These are phyloP conservation scores for Anastrepha ludens DNA, from an alignment of 1,140 invertebrate species.

Conservation along the genomic window DNA sequence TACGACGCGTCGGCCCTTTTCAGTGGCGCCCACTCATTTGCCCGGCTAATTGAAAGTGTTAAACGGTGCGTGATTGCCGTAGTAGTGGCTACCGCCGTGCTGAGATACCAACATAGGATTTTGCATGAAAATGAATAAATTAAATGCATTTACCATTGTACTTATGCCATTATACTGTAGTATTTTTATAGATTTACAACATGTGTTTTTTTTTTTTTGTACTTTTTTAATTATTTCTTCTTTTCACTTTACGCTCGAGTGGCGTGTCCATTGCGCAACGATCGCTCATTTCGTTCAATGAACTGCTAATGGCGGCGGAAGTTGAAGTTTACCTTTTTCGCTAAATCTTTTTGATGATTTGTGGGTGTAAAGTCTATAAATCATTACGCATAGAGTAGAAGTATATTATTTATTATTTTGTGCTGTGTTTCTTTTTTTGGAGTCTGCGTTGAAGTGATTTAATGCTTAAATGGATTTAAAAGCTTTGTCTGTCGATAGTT, in stretches of 20 bases:
- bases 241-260: background rate
- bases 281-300: constrained; percentile 40
- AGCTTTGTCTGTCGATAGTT: background rate
- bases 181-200: constrained; percentile 45
- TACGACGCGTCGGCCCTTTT: constrained; percentile 36
- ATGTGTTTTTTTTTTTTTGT: background rate
- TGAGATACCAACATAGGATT: background rate
- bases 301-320: constrained; percentile 37
- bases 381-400: constrained; percentile 7
- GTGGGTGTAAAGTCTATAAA: background rate
- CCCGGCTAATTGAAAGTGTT: constrained; percentile 45
- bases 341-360: background rate
- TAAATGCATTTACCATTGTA: constrained; percentile 35
- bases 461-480: constrained; percentile 32
- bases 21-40: constrained; percentile 34
- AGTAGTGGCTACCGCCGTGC: background rate
- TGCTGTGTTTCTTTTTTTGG: background rate
- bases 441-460: constrained; percentile 41
- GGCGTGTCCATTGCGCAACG: constrained; percentile 11
- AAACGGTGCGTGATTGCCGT: constrained; percentile 28
- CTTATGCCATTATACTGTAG: constrained; percentile 21
- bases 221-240: no score
- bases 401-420: background rate
- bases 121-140: constrained; percentile 46
- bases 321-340: background rate